Base-by-base conservation (phyloP, 2,888 invertebrate species). In the Drosophila formosana region DNA sequence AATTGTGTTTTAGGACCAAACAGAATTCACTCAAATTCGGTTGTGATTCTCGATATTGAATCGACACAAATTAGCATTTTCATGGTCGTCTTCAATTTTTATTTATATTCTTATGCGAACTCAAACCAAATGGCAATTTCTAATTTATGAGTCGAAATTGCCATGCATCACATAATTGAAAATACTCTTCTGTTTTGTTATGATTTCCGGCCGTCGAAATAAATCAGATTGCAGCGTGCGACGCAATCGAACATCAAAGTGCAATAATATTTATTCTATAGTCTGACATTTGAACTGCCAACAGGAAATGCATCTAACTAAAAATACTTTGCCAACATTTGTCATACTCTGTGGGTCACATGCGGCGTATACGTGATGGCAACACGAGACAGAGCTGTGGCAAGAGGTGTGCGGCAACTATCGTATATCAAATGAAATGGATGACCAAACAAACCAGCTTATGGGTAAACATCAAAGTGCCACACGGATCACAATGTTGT, bases 351-450 rank as follows among this genome's bases (percentile, higher is more conserved):
- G 39, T 64, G 46, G 64, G 61, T 57, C 69, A 70, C 18, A 1
- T 30, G 26, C 30, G 13, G 58, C 82, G 82, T 81, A 84, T 82
- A 61, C 67, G 72, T 84, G 62, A 78, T 81, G 9, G 39, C 39
- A 7, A 18, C 2, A 34, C 34, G 7, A 30, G 34, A 34, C 34
- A 32, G 11, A 34, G 18, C 18, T 18, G 18, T 9, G 8, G 34
- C 9, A 13, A 39, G 39, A 39, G 39, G 13, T 39, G 28, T 28
- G 41, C 28, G 5, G 41, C 51, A 5, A 30, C 30, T 83, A 88
- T 82, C 81, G 68, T 67, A 89, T 88, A 82, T 88, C 83, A 89
- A 89, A 83, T 89, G 80, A 86, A 89, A 83, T 82, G 78, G 79
- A 82, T 84, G 89, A 78, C 78, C 82, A 89, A 82, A 81, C 85